Conservation (phyloP, 2,888 invertebrate genomes). For the Spatulosminthurus flaviceps region DNA sequence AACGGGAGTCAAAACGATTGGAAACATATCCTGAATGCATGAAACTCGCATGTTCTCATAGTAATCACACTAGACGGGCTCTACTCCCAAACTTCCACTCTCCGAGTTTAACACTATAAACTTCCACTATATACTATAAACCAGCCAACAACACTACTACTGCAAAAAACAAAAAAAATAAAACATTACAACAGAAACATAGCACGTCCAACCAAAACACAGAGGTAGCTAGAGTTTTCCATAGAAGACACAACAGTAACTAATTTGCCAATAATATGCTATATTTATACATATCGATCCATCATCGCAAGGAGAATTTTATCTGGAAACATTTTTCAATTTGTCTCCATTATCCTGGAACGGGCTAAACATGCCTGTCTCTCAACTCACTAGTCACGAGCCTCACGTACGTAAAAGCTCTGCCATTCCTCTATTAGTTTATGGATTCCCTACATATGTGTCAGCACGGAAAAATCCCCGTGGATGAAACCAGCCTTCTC, state of each 20-base stretch:
- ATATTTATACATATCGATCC: conserved; percentile 33
- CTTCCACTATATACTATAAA: background rate
- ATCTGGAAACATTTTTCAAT: background rate
- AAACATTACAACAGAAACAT: background rate
- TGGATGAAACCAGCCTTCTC: background rate
- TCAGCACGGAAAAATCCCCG: background rate
- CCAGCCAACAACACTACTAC: background rate
- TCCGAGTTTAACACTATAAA: too few relatives aligned
- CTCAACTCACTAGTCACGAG: too few relatives aligned
- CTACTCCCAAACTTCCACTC: too few relatives aligned
- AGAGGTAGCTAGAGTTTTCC: background rate
- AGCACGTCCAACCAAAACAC: background rate
- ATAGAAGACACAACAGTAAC: conserved; percentile 19
- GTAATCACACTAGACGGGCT: too few relatives aligned
- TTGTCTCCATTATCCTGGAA: too few relatives aligned
- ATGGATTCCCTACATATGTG: background rate
- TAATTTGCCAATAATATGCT: conserved; percentile 44
- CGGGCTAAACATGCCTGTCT: too few relatives aligned
- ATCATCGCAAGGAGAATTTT: background rate
- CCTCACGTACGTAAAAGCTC: too few relatives aligned
- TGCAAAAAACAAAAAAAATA: too few relatives aligned
- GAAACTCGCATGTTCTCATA: background rate
- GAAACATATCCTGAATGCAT: conserved; percentile 13
- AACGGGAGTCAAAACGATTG: conserved; percentile 10
- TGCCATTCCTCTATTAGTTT: too few relatives aligned